A percentile compares a stretch with the other conserved stretches of the same genome.
phyloP scores from a whole-genome alignment of 2,113 vertebrate genomes.

The Ameiurus melas region DNA sequence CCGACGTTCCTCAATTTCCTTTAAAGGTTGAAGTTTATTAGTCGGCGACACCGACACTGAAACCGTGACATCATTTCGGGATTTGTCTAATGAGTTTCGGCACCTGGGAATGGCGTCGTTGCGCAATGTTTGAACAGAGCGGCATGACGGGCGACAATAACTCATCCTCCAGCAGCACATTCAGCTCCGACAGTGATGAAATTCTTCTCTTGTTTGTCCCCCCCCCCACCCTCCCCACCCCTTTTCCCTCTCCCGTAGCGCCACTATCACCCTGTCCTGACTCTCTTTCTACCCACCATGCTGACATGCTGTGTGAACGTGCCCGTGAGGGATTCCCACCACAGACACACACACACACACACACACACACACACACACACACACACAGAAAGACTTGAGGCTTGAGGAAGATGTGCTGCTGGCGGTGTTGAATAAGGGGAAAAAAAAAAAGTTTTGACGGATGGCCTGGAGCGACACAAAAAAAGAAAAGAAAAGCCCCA shows the following conservation, averaged over 20 bases:
- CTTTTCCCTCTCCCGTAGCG: constrained; percentile 7
- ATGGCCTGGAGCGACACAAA: constrained; percentile 52
- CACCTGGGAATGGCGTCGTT: background rate
- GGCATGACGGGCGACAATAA: background rate
- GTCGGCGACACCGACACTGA: background rate
- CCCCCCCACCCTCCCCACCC: too few relatives aligned
- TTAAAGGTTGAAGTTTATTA: background rate
- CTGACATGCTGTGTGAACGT: constrained; percentile 48
- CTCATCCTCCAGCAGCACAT: constrained; percentile 1
- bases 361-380: constrained; percentile 10
- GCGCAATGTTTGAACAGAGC: background rate
- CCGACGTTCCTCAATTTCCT: background rate
- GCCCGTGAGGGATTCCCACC: constrained; percentile 55
- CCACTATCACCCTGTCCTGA: constrained; percentile 24
- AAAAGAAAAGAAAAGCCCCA: too few relatives aligned
- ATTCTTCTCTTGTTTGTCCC: background rate
- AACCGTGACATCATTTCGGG: background rate
- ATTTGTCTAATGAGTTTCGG: constrained; percentile 6
- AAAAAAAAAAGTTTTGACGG: constrained; percentile 22
- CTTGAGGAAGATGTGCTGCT: constrained; percentile 25
- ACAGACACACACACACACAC: constrained; percentile 35
- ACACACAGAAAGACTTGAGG: background rate
- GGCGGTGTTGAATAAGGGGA: background rate
- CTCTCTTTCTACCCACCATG: background rate
- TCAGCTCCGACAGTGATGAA: background rate